phyloP scores from a whole-genome alignment of 1,140 invertebrate species.

The Schlechtendalia chinensis region DNA sequence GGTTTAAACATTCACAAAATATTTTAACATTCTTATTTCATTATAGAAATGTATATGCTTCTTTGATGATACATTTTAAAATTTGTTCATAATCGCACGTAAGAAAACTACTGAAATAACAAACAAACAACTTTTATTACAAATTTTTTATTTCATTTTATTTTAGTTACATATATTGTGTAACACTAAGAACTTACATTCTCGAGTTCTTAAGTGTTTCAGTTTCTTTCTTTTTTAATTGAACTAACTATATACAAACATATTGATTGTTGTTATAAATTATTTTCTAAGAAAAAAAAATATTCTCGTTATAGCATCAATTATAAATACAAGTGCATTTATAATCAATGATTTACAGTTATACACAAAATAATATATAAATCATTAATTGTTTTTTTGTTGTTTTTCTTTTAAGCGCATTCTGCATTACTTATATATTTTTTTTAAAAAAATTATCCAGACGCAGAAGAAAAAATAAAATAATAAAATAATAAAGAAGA shows the following conservation, averaged over 20 bases:
- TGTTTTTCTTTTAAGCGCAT: not conserved
- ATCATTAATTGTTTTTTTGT: conserved; percentile 21
- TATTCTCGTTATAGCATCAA: not conserved
- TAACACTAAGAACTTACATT: conserved; percentile 42
- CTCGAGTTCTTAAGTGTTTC: conserved; percentile 34
- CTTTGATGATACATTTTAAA: no score
- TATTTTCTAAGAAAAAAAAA: conserved; percentile 40
- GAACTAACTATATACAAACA: conserved; percentile 48
- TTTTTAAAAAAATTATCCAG: conserved; percentile 6
- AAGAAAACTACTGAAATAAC: not conserved
- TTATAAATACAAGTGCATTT: conserved; percentile 9
- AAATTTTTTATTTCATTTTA: conserved; percentile 39
- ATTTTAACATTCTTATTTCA: no score
- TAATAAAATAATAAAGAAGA: conserved; percentile 46
- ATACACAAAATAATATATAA: conserved; percentile 41
- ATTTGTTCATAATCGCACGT: not conserved
- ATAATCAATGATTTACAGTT: conserved; percentile 21
- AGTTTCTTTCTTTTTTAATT: conserved; percentile 35
- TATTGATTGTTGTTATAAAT: conserved; percentile 46
- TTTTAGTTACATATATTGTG: conserved; percentile 31
- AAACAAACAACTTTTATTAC: conserved; percentile 24
- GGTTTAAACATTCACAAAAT: no score
- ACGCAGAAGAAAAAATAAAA: conserved; percentile 21
- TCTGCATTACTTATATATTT: not conserved
- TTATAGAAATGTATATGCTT: no score